phyloP scores from a whole-genome alignment of 2,113 vertebrate genomes.

The Nibea coibor region DNA sequence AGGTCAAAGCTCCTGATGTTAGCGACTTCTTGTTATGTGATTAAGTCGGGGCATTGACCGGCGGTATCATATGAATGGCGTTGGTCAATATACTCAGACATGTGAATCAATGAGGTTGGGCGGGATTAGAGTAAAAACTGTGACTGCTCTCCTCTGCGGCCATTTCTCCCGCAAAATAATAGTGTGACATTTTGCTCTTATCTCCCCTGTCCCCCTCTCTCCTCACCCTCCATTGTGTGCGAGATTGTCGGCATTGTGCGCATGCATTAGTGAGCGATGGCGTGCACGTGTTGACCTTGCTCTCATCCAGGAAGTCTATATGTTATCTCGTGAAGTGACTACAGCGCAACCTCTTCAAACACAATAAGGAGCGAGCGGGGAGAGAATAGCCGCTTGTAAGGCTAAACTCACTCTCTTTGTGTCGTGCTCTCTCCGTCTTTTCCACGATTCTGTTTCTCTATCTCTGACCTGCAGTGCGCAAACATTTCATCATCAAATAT shows the following conservation, averaged over 20 bases:
- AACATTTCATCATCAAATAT: constrained; percentile 41
- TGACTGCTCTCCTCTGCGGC: constrained; percentile 21
- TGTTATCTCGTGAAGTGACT: constrained; percentile 57
- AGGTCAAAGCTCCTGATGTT: constrained; percentile 43
- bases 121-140: constrained; percentile 31
- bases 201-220: constrained; percentile 33
- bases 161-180: constrained; percentile 49
- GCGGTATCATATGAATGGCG: constrained; percentile 48
- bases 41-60: constrained; percentile 29
- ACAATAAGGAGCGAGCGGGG: constrained; percentile 18
- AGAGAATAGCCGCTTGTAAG: not conserved
- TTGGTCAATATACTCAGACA: constrained; percentile 39
- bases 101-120: constrained; percentile 12
- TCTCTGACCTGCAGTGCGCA: constrained; percentile 41
- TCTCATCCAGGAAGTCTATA: constrained; percentile 57
- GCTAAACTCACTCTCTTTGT: constrained; percentile 12
- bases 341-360: constrained; percentile 35
- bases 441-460: constrained; percentile 8
- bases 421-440: constrained; percentile 3
- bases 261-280: constrained; percentile 53
- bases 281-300: constrained; percentile 64
- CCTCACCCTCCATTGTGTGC: constrained; percentile 56
- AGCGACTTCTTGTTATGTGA: constrained; percentile 26
- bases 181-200: constrained; percentile 67
- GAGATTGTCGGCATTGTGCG: constrained; percentile 52